Conservation (phyloP, 1,140 invertebrate genomes). For the Ceratitis capitata region DNA sequence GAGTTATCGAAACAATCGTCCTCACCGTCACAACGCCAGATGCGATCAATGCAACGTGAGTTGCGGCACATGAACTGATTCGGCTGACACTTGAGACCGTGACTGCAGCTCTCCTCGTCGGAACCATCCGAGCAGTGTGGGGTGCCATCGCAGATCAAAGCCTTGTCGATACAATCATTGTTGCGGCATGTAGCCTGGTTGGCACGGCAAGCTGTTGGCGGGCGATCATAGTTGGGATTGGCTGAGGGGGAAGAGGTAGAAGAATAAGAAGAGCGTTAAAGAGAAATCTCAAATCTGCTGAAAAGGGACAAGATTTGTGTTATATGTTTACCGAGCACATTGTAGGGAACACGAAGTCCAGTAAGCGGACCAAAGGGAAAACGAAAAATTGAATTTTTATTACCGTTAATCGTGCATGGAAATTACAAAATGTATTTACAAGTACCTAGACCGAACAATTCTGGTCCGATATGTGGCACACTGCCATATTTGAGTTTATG, state of each 20-base stretch:
- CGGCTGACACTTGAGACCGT: constrained; percentile 83
- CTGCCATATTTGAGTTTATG: constrained; percentile 62
- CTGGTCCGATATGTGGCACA: constrained; percentile 62
- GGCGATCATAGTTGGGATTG: constrained; percentile 63
- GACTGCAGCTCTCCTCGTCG: constrained; percentile 89
- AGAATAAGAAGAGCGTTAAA: too few species aligned
- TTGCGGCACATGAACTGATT: constrained; percentile 92
- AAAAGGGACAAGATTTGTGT: not conserved
- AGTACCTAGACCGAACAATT: constrained; percentile 65
- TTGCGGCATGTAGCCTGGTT: constrained; percentile 91
- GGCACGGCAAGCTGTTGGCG: constrained; percentile 73
- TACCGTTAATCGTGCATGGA: too few species aligned
- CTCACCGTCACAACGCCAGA: constrained; percentile 90
- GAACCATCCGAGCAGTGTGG: constrained; percentile 86
- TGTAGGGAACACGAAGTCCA: not conserved
- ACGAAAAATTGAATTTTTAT: too few species aligned
- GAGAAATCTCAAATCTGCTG: not conserved
- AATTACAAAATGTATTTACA: too few species aligned
- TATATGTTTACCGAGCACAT: constrained; percentile 4
- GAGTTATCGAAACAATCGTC: constrained; percentile 94
- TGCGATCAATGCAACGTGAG: constrained; percentile 88
- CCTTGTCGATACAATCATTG: constrained; percentile 87
- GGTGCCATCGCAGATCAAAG: constrained; percentile 82
- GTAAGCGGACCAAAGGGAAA: too few species aligned
- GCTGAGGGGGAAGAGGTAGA: constrained; percentile 59